Evolutionary conservation across 2,797 vertebrate genomes (phyloP).

Genomic region (Gorsachius magnificus): DNA sequence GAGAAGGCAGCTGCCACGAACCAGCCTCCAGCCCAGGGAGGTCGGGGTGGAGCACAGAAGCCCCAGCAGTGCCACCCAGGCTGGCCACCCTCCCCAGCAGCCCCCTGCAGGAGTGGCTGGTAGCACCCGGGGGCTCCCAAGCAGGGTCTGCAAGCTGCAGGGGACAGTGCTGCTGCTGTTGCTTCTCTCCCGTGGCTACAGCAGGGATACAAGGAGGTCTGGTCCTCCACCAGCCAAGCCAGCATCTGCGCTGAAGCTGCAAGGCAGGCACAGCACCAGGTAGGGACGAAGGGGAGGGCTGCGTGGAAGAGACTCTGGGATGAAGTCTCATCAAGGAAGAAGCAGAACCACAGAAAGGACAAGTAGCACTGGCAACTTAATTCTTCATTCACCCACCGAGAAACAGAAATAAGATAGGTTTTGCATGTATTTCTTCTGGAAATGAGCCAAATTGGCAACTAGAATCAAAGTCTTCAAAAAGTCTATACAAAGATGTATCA

Average conservation of each 20-base stretch:
- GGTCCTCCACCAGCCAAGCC: background rate
- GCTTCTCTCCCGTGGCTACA: fast-evolving
- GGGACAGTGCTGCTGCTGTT: too few species aligned
- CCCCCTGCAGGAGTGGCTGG: background rate
- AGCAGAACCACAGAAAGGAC: constrained; percentile 31
- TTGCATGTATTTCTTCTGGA: constrained; percentile 79
- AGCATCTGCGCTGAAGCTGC: fast-evolving
- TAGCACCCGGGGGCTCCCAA: background rate
- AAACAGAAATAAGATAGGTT: constrained; percentile 67
- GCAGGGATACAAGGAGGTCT: background rate
- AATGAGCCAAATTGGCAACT: constrained; percentile 79
- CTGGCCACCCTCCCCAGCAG: background rate
- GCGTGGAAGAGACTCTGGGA: background rate
- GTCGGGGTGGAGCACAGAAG: fast-evolving
- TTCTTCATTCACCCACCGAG: constrained; percentile 30
- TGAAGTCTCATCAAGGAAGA: background rate
- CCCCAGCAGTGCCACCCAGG: fast-evolving
- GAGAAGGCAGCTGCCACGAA: fast-evolving
- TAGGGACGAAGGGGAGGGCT: background rate
- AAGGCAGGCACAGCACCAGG: background rate
- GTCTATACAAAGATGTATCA: constrained; percentile 82
- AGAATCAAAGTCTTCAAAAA: constrained; percentile 83
- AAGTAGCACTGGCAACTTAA: background rate
- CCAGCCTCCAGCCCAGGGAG: fast-evolving
- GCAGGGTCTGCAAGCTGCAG: background rate